These are phyloP conservation scores for Lagopus leucura DNA, from an alignment of 2,113 vertebrate genomes.

Conservation along the genomic window DNA sequence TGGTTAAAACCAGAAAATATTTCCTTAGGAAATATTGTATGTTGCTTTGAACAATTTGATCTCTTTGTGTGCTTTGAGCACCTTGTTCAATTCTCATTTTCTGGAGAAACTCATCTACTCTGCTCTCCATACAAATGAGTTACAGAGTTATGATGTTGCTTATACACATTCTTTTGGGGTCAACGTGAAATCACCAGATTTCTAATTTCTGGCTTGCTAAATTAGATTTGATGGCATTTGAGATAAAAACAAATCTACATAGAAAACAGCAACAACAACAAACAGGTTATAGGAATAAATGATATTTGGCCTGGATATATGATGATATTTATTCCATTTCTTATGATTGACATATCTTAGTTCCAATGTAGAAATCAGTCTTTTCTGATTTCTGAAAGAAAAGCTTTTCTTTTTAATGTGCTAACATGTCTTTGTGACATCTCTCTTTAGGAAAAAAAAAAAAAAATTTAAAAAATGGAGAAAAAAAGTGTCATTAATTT, in stretches of 20 bases:
- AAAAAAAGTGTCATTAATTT: neutral
- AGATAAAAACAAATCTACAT: neutral
- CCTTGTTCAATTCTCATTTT: neutral
- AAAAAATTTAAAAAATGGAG: neutral
- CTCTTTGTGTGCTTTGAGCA: neutral
- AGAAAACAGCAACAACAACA: neutral
- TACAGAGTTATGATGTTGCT: neutral
- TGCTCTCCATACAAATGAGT: neutral
- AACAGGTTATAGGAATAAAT: neutral
- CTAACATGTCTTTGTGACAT: neutral
- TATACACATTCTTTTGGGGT: neutral
- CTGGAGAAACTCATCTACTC: neutral
- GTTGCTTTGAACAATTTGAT: neutral
- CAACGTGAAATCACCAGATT: neutral
- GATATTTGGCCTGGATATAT: neutral
- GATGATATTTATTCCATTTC: slow-evolving; percentile 1
- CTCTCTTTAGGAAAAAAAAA: neutral
- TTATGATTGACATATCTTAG: neutral
- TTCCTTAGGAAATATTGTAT: neutral
- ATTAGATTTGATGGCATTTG: neutral
- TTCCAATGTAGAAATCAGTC: slow-evolving; percentile 31
- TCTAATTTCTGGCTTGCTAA: neutral
- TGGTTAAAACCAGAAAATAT: neutral
- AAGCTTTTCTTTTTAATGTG: slow-evolving; percentile 1
- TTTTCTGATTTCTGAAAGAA: neutral